Evolutionary conservation across 64 coral and sea anemone genomes (phyloP).

Genomic region (Stichodactyla helianthus): DNA sequence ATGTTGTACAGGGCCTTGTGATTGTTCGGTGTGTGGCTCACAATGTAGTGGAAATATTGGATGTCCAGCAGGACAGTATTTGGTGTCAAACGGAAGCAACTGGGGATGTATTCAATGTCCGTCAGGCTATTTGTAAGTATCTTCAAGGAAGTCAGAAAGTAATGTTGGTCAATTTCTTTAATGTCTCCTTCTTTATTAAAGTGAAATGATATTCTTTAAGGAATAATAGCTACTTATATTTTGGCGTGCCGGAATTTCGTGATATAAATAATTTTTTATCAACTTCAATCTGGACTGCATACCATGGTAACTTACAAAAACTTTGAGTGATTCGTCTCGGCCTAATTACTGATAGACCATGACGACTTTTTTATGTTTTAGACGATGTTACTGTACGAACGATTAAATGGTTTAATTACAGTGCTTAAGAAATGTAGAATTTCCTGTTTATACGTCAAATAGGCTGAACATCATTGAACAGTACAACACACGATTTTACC

Average conservation of each 20-base stretch:
- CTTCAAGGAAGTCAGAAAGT: not conserved
- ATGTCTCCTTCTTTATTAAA: not conserved
- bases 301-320: constrained; percentile 5
- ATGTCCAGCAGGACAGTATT: constrained; percentile 47
- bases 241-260: not conserved
- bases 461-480: too few species aligned
- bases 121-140: constrained; percentile 46
- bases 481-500: too few species aligned
- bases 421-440: too few species aligned
- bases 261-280: not conserved
- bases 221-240: not conserved
- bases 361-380: not conserved
- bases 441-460: too few species aligned
- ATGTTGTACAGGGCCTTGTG: constrained; percentile 33
- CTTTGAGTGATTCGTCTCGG: not conserved
- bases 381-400: not conserved
- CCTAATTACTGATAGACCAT: not conserved
- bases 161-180: not conserved
- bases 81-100: constrained; percentile 47
- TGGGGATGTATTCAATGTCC: constrained; percentile 48
- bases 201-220: not conserved
- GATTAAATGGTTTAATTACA: not conserved
- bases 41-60: constrained; percentile 35
- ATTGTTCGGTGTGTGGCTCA: constrained; percentile 59
- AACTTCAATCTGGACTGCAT: not conserved